Evolutionary conservation across 2,888 invertebrate species (phyloP), one percentile per base, ranked within the genome.

Genomic region (Dioctria rufipes): DNA sequence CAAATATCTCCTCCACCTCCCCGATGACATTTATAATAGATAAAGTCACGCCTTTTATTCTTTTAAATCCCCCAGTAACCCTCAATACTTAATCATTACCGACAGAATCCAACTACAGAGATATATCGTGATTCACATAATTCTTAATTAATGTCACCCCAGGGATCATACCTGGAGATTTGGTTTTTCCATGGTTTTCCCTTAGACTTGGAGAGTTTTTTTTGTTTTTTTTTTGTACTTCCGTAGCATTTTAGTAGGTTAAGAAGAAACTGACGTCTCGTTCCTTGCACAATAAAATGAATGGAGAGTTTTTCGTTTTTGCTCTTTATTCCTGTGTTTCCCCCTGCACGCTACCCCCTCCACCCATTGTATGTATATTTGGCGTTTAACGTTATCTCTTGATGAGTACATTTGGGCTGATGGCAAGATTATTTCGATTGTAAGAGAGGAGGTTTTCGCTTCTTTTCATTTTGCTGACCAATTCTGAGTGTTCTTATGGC

Each of bases 51-150:
- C 49, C 69, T 69, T 25, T 51, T 51, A 69, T 69, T 69, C 69
- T 51, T 69, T 67, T 69, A 51, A 65, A 66, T 78, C 78, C 78
- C 78, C 51, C 46, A 78, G 54, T 51, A 66, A 54, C 66, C 66
- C 66, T 66, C 66, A 78, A 66, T 78, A 66, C 54, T 78, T 78
- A 78, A 78, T 66, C 78, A 66, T 78, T 77, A 46, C 49, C 39
- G 25, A 25, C 60, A 61, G 77, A 37, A 13, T 46, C 77, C 63
- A 37, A 61, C 77, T 77, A 37, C 77, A 77, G 13, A 77, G 63
- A 77, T 82, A 80, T 81, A 82, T 82, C 81, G 81, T 81, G 81
- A 80, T 80, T 81, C 82, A 54, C 80, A 82, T 82, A 82, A 82
- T 81, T 82, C 82, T 82, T 82, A 81, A 82, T 82, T 82, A 81